phyloP scores from a whole-genome alignment of 2,113 vertebrate species.

The Oplegnathus fasciatus region DNA sequence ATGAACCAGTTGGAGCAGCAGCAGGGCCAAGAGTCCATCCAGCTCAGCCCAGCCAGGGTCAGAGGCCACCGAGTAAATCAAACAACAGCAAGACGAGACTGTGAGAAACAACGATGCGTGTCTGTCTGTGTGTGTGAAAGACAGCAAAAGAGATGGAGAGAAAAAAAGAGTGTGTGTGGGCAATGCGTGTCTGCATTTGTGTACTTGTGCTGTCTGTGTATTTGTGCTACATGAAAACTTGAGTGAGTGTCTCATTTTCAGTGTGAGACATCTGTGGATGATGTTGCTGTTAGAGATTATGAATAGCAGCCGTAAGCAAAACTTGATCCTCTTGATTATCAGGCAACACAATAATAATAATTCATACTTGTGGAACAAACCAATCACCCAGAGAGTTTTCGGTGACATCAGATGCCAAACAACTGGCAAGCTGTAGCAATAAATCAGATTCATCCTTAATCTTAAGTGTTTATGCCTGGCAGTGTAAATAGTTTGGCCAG shows the following conservation, averaged over 20 bases:
- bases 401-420: constrained; percentile 53
- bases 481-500: constrained; percentile 65
- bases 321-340: constrained; percentile 65
- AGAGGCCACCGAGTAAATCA: constrained; percentile 74
- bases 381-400: constrained; percentile 35
- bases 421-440: constrained; percentile 44
- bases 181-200: constrained; percentile 31
- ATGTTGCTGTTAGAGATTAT: constrained; percentile 61
- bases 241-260: constrained; percentile 13
- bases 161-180: constrained; percentile 21
- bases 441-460: constrained; percentile 63
- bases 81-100: constrained; percentile 75
- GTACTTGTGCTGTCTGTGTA: constrained; percentile 38
- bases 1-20: constrained; percentile 60
- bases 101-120: constrained; percentile 75
- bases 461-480: constrained; percentile 65
- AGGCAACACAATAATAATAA: constrained; percentile 57
- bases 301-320: constrained; percentile 45
- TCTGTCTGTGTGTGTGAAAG: constrained; percentile 38
- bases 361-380: constrained; percentile 45
- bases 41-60: constrained; percentile 67
- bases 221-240: constrained; percentile 52
- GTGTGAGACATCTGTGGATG: constrained; percentile 39
- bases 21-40: constrained; percentile 71
- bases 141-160: constrained; percentile 16